Evolutionary conservation across 2,888 invertebrate genomes (phyloP).

Genomic region (Drosophila rellima): DNA sequence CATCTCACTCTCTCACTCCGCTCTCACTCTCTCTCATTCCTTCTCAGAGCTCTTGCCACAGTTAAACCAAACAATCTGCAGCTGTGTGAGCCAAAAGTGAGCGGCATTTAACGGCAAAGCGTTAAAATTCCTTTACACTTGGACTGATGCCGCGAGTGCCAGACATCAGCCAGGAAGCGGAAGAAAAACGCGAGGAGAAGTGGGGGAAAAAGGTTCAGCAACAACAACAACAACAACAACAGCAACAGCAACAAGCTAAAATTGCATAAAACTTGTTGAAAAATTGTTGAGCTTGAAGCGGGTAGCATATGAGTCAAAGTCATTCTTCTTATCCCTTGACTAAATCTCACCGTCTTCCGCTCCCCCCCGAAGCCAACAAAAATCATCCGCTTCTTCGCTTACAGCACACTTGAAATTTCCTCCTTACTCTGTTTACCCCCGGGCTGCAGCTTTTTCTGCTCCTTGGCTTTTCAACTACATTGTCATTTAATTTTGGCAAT

Average conservation of each 20-base stretch:
- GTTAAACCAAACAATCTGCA: conserved; percentile 77
- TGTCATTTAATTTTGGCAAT: conserved; percentile 84
- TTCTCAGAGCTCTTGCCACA: conserved; percentile 21
- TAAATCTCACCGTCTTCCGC: background rate
- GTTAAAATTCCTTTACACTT: conserved; percentile 80
- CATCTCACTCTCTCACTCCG: background rate
- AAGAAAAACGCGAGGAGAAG: background rate
- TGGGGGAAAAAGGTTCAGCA: background rate
- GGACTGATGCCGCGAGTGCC: conserved; percentile 61
- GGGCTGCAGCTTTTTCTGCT: conserved; percentile 11
- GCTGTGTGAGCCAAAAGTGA: conserved; percentile 53
- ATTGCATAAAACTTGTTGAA: conserved; percentile 77
- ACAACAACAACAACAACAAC: conserved; percentile 17
- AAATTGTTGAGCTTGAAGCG: conserved; percentile 65
- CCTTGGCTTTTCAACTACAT: conserved; percentile 72
- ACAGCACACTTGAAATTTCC: conserved; percentile 41
- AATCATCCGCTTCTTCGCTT: conserved; percentile 47
- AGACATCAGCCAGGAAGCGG: conserved; percentile 30
- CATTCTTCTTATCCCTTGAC: background rate
- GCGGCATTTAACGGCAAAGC: conserved; percentile 69
- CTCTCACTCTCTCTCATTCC: background rate
- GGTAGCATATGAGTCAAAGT: conserved; percentile 46
- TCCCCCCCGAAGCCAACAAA: background rate
- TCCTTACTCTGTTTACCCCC: background rate
- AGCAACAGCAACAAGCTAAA: conserved; percentile 35